Percentiles rank a stretch among this genome's conserved stretches.
These are phyloP conservation scores for Acanthosepion esculentum DNA, from an alignment of 2,888 invertebrate genomes.

Conservation along the genomic window DNA sequence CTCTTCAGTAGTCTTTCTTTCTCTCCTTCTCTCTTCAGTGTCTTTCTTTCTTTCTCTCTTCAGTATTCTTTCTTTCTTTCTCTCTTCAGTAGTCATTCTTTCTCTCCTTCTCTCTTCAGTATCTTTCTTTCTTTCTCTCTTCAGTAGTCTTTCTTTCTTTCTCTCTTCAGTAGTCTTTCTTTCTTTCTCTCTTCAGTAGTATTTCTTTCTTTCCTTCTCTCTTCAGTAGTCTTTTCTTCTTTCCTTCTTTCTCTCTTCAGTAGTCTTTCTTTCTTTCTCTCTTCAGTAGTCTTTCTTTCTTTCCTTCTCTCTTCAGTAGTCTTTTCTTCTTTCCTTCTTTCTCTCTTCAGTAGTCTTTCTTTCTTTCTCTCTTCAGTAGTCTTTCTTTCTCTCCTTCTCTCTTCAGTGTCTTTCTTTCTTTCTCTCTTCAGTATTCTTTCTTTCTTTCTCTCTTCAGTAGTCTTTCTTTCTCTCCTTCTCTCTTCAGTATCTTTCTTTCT, in stretches of 20 bases:
- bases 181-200: not conserved
- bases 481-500: not conserved
- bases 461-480: not conserved
- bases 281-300: too few relatives aligned
- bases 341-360: too few relatives aligned
- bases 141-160: not conserved
- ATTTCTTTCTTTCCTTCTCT: not conserved
- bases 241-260: not conserved
- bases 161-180: not conserved
- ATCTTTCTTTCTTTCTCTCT: not conserved
- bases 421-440: not conserved
- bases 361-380: not conserved
- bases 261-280: not conserved
- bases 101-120: too few relatives aligned
- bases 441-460: not conserved
- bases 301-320: not conserved
- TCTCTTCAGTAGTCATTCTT: too few relatives aligned
- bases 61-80: too few relatives aligned
- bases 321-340: not conserved
- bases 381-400: too few relatives aligned
- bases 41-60: not conserved
- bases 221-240: too few relatives aligned
- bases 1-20: too few relatives aligned
- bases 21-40: not conserved
- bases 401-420: not conserved